A percentile compares a stretch with the other conserved stretches of the same genome.
phyloP scores from a whole-genome alignment of 2,888 invertebrate species.

The Aphidoletes aphidimyza region DNA sequence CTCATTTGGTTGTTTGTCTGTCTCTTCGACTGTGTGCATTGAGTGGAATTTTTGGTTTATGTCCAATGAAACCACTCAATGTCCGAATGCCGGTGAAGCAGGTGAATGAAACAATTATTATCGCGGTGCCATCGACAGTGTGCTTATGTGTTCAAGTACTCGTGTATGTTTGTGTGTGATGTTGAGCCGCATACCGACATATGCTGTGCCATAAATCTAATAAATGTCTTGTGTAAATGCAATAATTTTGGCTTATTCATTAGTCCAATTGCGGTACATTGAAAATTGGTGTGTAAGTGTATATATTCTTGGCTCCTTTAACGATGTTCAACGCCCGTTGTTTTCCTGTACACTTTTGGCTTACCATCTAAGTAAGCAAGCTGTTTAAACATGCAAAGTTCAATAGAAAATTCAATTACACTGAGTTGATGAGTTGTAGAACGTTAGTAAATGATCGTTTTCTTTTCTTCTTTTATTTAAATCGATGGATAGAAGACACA shows the following conservation, averaged over 20 bases:
- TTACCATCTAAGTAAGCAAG: too few species aligned
- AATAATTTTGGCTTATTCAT: constrained; percentile 30
- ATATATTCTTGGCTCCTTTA: background rate
- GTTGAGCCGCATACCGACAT: background rate
- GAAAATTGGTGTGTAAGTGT: background rate
- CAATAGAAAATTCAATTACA: too few species aligned
- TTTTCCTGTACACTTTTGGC: background rate
- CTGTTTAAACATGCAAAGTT: too few species aligned
- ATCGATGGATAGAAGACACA: too few species aligned
- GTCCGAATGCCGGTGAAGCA: background rate
- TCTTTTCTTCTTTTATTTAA: too few species aligned
- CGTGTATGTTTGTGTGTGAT: too few species aligned
- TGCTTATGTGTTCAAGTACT: too few species aligned
- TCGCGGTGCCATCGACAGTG: background rate
- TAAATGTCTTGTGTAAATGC: background rate
- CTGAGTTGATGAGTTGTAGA: too few species aligned
- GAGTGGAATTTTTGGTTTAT: background rate
- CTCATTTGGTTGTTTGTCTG: background rate
- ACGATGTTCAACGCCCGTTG: background rate
- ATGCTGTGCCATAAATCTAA: constrained; percentile 28
- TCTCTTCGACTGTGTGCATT: background rate
- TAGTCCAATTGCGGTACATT: constrained; percentile 1
- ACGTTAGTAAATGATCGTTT: too few species aligned
- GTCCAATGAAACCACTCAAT: background rate
- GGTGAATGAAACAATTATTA: constrained; percentile 51